Evolutionary conservation across 2,113 vertebrate species (phyloP).

Genomic region (Aythya baeri): DNA sequence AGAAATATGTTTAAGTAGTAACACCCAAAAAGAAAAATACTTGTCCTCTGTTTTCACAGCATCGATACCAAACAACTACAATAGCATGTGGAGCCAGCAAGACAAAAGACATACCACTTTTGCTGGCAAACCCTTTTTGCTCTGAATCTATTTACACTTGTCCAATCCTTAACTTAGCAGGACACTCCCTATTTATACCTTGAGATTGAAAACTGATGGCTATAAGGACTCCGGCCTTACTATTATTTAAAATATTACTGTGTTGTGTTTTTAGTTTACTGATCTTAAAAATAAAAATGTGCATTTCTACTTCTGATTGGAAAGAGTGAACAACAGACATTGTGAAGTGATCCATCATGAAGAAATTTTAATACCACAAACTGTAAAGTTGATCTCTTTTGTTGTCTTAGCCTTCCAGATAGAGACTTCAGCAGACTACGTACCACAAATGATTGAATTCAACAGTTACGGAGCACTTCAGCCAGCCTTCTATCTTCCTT

Average conservation of each 20-base stretch:
- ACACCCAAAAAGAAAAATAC: background rate
- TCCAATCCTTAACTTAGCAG: background rate
- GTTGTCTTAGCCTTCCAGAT: background rate
- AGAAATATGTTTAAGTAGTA: background rate
- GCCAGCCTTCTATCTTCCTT: background rate
- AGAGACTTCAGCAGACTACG: background rate
- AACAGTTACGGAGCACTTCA: background rate
- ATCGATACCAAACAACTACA: background rate
- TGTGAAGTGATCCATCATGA: background rate
- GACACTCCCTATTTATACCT: background rate
- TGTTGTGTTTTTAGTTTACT: background rate
- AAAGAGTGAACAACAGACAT: background rate
- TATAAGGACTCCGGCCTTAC: background rate
- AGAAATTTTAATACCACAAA: background rate
- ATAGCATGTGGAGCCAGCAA: background rate
- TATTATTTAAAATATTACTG: background rate
- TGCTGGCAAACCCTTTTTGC: background rate
- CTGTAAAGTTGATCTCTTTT: background rate
- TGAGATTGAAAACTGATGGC: background rate
- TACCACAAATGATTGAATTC: accelerated
- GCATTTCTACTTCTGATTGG: background rate
- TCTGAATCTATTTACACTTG: background rate
- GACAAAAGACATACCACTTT: background rate
- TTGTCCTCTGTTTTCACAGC: background rate
- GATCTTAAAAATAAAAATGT: background rate